phyloP scores from a whole-genome alignment of 2,888 invertebrate genomes.

The Sarcophaga variegata region DNA sequence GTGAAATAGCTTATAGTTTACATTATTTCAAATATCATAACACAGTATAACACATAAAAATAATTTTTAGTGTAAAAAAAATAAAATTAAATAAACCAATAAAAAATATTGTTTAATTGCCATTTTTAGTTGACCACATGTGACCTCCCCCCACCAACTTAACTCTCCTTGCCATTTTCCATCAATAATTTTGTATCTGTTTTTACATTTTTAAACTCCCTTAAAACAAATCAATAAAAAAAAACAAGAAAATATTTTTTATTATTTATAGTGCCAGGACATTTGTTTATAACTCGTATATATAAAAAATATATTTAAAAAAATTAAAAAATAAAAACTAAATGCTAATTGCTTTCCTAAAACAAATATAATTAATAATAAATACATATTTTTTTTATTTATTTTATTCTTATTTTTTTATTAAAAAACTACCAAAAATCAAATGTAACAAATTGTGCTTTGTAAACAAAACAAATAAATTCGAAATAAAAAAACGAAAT shows the following conservation, averaged over 20 bases:
- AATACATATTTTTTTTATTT: slow-evolving; percentile 58
- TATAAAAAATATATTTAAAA: not conserved
- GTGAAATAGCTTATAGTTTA: not conserved
- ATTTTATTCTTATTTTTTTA: slow-evolving; percentile 65
- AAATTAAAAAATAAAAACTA: slow-evolving; percentile 52
- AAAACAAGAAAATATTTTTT: slow-evolving; percentile 2
- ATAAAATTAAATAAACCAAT: too few relatives aligned
- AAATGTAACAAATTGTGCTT: slow-evolving; percentile 57
- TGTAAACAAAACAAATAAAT: slow-evolving; percentile 55
- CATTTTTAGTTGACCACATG: slow-evolving; percentile 25
- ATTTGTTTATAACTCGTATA: slow-evolving; percentile 71
- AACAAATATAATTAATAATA: slow-evolving; percentile 62
- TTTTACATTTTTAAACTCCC: slow-evolving; percentile 33
- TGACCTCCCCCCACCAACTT: too few relatives aligned
- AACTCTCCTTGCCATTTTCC: not conserved
- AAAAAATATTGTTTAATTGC: too few relatives aligned
- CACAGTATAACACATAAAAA: not conserved
- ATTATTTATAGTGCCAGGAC: slow-evolving; percentile 80
- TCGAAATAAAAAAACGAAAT: slow-evolving; percentile 67
- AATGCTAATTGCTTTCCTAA: slow-evolving; percentile 69
- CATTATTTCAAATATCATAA: not conserved
- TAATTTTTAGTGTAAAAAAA: not conserved
- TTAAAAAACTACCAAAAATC: slow-evolving; percentile 39
- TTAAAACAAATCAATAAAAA: slow-evolving; percentile 24
- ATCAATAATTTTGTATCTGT: too few relatives aligned